Conservation (phyloP, 2,797 vertebrate species). For the Cossypha caffra region DNA sequence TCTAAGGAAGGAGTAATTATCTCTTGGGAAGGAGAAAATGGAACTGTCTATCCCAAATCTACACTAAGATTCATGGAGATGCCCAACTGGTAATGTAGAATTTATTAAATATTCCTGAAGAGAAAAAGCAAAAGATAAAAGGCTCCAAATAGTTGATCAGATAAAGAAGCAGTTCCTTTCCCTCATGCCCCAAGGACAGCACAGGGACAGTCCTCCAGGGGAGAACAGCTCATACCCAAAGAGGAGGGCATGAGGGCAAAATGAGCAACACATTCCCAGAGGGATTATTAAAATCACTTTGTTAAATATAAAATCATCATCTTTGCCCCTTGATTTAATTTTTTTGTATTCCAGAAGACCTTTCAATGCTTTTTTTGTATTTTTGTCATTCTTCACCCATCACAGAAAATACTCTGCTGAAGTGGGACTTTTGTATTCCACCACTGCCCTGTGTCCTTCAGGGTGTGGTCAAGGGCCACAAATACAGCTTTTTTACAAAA, state of each 20-base stretch:
- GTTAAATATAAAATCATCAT: neutral
- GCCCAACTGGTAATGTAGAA: neutral
- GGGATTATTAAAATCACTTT: neutral
- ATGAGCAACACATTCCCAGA: neutral
- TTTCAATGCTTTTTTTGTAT: neutral
- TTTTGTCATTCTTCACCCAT: neutral
- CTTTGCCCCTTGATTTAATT: neutral
- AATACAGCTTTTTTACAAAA: neutral
- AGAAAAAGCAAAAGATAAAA: neutral
- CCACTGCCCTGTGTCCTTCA: fast-evolving
- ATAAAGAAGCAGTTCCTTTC: neutral
- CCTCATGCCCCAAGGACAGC: neutral
- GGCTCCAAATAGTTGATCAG: neutral
- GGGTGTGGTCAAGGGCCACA: neutral
- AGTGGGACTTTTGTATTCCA: neutral
- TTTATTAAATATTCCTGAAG: neutral
- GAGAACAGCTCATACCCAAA: neutral
- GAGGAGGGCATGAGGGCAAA: neutral
- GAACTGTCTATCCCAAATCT: neutral
- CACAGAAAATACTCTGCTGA: neutral
- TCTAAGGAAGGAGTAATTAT: neutral
- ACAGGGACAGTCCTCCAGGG: neutral
- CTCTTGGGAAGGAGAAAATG: neutral
- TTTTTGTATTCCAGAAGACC: neutral
- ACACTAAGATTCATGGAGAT: neutral